Evolutionary conservation across 2,888 invertebrate genomes (phyloP).

Genomic region (Syritta pipiens): DNA sequence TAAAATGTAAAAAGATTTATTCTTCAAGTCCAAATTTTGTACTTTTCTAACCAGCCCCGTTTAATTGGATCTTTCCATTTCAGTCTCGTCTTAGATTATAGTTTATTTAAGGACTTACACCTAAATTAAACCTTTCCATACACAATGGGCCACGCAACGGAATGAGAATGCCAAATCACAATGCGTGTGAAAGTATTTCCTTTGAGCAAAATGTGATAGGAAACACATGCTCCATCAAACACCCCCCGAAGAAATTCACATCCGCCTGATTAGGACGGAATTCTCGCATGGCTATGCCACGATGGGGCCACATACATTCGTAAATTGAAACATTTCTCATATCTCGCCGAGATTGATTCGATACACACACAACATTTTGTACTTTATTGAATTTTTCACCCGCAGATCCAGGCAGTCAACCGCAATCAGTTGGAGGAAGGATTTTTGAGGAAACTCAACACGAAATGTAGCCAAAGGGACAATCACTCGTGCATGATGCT

Average conservation of each 20-base stretch:
- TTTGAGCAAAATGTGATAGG: neutral
- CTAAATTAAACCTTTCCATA: no score
- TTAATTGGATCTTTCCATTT: no score
- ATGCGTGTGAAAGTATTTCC: neutral
- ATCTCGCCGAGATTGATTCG: neutral
- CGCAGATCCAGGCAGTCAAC: constrained; percentile 79
- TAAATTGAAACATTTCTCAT: neutral
- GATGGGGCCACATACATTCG: neutral
- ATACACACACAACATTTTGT: neutral
- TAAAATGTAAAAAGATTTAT: no score
- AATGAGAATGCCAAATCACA: no score
- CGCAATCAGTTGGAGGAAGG: constrained; percentile 83
- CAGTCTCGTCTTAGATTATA: no score
- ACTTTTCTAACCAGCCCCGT: no score
- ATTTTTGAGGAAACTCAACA: constrained; percentile 86
- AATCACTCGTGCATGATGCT: constrained; percentile 90
- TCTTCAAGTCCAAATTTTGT: no score
- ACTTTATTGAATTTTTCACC: neutral
- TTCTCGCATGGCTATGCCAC: neutral
- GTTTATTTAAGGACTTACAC: no score
- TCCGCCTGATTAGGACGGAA: neutral
- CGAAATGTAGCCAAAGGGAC: constrained; percentile 88
- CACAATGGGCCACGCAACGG: no score
- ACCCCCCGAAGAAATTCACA: neutral
- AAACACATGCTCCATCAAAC: neutral